Evolutionary conservation across 1,140 invertebrate genomes (phyloP), one percentile per base, ranked within the genome.

Genomic region (Danaus plexippus): DNA sequence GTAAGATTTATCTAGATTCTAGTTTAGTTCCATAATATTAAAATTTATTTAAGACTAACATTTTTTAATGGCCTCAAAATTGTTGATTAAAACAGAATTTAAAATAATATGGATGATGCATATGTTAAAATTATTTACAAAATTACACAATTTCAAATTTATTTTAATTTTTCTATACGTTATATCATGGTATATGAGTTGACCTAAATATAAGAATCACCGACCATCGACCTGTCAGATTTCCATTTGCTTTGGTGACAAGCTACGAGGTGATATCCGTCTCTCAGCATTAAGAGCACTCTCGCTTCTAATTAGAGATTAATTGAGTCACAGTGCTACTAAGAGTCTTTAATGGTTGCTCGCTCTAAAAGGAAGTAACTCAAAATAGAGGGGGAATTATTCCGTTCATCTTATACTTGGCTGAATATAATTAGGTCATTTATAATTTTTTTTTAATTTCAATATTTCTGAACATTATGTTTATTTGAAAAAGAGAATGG

Each of bases 291-390:
- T 77, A 78, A 83, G 75, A 83, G 82, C 82, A 81, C 80, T 85
- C 79, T 76, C 73, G 67, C 65, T 74, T 72, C 74, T 80, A 82
- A 85, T 85, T 82, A 82, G 72, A 71, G 67, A 80, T 81, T 81
- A 85, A 85, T 82, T 82, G 71, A 82, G 69, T 85, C 70, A 82
- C 64, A 67, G 68, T 64, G 63, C 66, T 64, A 68, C 66, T 54
- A 55, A 76, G 68, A 71, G 66, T 70, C 73, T 72, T 81, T 75
- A 69, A 76, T 60, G 63, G 58, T 45, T 43, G 11, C 12, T 53
- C 13, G 8, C 5, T 51, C 22, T 32, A 32, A 32, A 32, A 32
- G 22, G 22, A 32, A 32, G 22, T 32, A 32, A 32, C 22, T 32
- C 2, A 32, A 32, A 32, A 32, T 32, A 32, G 22, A 32, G 22